Conservation (phyloP, 2,113 vertebrate genomes). For the Rana temporaria region DNA sequence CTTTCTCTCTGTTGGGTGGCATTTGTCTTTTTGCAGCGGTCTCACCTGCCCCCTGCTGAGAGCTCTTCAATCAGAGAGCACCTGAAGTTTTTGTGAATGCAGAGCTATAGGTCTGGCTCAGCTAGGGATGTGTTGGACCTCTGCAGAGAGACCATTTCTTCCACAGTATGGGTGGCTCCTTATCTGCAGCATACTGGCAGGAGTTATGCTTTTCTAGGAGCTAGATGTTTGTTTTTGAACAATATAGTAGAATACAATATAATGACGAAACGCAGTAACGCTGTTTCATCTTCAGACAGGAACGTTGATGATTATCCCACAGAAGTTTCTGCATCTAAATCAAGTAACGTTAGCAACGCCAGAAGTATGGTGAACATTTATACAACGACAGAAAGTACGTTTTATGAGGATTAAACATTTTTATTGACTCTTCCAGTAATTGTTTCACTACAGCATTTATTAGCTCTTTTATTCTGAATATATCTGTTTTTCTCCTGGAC, state of each 20-base stretch:
- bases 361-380: slow-evolving; percentile 76
- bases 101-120: no score
- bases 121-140: no score
- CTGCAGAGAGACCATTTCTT: no score
- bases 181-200: no score
- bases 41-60: no score
- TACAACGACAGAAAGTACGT: slow-evolving; percentile 72
- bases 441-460: not conserved
- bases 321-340: slow-evolving; percentile 58
- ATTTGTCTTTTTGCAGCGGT: no score
- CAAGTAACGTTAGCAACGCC: slow-evolving; percentile 62
- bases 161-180: no score
- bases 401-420: not conserved
- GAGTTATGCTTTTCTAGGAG: no score
- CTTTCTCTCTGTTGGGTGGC: no score
- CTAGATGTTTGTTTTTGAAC: no score
- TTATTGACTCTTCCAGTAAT: not conserved
- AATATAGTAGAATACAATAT: not conserved
- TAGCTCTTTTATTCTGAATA: not conserved
- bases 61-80: no score
- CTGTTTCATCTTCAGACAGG: slow-evolving; percentile 6
- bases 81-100: no score
- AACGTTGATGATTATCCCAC: slow-evolving; percentile 47
- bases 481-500: not conserved
- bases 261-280: not conserved